Conservation (phyloP, 2,797 vertebrate genomes). For the Liparis tanakae region DNA sequence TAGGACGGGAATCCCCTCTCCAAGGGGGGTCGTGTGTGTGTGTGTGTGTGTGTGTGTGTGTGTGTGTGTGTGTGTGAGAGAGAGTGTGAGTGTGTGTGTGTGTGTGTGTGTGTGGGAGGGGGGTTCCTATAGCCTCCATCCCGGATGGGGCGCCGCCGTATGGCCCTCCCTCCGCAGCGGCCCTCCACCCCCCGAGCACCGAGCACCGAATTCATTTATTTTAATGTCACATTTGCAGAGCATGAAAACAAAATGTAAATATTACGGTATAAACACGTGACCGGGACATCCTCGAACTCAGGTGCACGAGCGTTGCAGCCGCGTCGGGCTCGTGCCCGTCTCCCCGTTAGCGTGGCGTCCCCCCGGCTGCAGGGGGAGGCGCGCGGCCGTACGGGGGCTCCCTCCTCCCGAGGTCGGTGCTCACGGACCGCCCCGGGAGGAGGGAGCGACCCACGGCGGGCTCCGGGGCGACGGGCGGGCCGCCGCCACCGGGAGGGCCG, state of each 20-base stretch:
- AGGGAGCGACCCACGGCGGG: constrained; percentile 7
- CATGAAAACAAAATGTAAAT: too few species aligned
- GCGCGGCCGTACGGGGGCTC: accelerated
- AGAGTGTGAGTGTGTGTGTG: too few species aligned
- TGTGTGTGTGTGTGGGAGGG: too few species aligned
- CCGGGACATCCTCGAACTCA: too few species aligned
- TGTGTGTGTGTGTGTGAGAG: too few species aligned
- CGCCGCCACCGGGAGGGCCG: constrained; percentile 17
- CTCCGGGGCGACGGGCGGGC: constrained; percentile 50
- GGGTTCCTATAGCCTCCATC: constrained; percentile 4
- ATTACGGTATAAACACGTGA: too few species aligned
- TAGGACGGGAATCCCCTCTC: constrained; percentile 57
- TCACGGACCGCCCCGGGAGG: neutral
- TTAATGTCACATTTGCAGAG: too few species aligned
- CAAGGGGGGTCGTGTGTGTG: neutral
- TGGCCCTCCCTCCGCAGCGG: constrained; percentile 1
- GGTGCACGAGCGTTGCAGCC: too few species aligned
- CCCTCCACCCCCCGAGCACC: constrained; percentile 10
- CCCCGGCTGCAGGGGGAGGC: neutral
- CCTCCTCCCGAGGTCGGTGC: too few species aligned
- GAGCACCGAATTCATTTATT: too few species aligned
- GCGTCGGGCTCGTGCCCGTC: too few species aligned
- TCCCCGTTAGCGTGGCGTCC: neutral
- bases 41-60: too few species aligned
- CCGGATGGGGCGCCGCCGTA: constrained; percentile 1